A percentile compares a stretch with the other conserved stretches of the same genome.
These are phyloP conservation scores for Allacma fusca DNA, from an alignment of 2,888 invertebrate genomes.

Conservation along the genomic window DNA sequence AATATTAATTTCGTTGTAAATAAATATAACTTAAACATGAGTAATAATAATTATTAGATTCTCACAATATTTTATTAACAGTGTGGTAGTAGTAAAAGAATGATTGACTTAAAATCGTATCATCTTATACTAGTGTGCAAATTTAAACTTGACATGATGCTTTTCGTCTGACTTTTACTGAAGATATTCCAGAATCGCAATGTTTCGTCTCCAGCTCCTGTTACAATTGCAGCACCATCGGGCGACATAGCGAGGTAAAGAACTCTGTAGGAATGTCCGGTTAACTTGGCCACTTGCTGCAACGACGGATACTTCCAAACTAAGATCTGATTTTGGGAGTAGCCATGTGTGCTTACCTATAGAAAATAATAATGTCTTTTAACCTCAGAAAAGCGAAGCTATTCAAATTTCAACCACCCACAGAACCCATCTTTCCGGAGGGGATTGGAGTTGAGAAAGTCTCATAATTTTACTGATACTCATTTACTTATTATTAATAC, in stretches of 20 bases:
- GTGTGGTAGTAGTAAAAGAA: not conserved
- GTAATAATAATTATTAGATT: not conserved
- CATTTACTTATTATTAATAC: too few relatives aligned
- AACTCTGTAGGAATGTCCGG: slow-evolving; percentile 95
- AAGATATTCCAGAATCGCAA: slow-evolving; percentile 99
- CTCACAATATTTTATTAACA: slow-evolving; percentile 16
- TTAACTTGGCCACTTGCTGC: slow-evolving; percentile 95
- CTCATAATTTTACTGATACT: too few relatives aligned
- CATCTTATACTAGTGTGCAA: slow-evolving; percentile 88
- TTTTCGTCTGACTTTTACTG: slow-evolving; percentile 93
- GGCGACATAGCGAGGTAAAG: slow-evolving; percentile 96
- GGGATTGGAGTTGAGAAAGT: too few relatives aligned
- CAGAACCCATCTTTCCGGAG: too few relatives aligned
- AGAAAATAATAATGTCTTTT: not conserved
- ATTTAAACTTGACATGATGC: slow-evolving; percentile 91
- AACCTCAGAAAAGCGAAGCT: too few relatives aligned
- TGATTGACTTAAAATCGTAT: slow-evolving; percentile 53
- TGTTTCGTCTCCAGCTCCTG: slow-evolving; percentile 98
- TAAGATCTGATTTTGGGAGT: slow-evolving; percentile 97
- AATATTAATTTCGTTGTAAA: not conserved
- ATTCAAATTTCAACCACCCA: too few relatives aligned
- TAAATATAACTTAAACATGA: not conserved
- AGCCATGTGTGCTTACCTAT: slow-evolving; percentile 89
- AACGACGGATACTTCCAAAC: slow-evolving; percentile 99
- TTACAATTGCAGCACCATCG: slow-evolving; percentile 98